These are phyloP conservation scores for Meles meles DNA, from an alignment of 2,113 vertebrate species.

Conservation along the genomic window DNA sequence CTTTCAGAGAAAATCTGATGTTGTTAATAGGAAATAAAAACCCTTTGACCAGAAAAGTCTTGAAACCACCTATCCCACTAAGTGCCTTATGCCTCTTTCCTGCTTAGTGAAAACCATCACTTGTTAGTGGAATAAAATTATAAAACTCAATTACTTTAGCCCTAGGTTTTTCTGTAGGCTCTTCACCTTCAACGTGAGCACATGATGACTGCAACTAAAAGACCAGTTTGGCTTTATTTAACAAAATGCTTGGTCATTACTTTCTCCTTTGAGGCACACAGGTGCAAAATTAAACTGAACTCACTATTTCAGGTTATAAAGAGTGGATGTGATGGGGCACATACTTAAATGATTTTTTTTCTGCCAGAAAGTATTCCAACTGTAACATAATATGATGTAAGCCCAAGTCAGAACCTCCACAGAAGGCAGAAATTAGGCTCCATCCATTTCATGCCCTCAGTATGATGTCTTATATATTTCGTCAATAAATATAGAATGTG, in stretches of 20 bases:
- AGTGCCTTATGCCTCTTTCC: background rate
- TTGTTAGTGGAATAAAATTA: background rate
- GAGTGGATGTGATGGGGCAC: background rate
- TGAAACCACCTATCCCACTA: background rate
- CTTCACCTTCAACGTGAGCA: background rate
- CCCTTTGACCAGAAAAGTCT: background rate
- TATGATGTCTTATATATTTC: background rate
- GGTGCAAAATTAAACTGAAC: background rate
- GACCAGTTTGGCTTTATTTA: background rate
- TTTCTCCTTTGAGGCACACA: background rate
- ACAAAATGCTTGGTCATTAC: background rate
- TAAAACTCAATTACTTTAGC: background rate
- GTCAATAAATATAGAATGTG: background rate
- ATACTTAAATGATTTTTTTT: background rate
- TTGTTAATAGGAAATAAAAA: slow-evolving; percentile 4
- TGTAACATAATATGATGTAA: background rate
- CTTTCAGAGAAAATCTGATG: background rate
- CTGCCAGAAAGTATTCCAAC: background rate
- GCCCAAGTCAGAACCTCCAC: background rate
- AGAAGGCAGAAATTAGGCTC: background rate
- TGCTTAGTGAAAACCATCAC: background rate
- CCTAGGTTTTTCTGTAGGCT: background rate
- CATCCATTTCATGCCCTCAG: background rate
- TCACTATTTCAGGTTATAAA: background rate
- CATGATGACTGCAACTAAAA: background rate